phyloP scores from a whole-genome alignment of 1,140 invertebrate genomes.

The Homalodisca vitripennis region DNA sequence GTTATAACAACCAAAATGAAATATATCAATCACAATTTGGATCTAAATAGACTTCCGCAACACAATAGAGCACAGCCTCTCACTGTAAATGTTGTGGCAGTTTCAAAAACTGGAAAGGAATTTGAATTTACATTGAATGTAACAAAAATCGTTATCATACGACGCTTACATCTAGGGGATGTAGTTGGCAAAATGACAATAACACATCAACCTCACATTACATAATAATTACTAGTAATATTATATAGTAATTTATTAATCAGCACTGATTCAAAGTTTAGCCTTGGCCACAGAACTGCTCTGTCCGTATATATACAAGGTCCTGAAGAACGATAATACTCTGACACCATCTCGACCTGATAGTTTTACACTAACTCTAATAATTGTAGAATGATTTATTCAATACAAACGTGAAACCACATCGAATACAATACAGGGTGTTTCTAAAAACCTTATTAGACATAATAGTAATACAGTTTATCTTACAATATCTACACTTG shows the following conservation, averaged over 20 bases:
- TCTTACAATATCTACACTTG: constrained; percentile 23
- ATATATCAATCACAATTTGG: too few relatives aligned
- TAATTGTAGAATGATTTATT: constrained; percentile 18
- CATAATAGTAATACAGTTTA: constrained; percentile 21
- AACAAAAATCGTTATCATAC: not conserved
- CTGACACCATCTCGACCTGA: not conserved
- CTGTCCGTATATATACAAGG: not conserved
- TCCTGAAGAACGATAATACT: constrained; percentile 8
- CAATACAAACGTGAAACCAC: constrained; percentile 20
- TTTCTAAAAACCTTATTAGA: constrained; percentile 27
- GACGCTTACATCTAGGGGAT: not conserved
- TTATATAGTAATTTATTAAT: constrained; percentile 26
- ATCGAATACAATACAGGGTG: constrained; percentile 14
- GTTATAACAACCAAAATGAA: too few relatives aligned
- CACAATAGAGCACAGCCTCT: too few relatives aligned
- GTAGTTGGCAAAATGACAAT: constrained; percentile 25
- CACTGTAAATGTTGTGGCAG: constrained; percentile 6
- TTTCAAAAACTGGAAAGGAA: not conserved
- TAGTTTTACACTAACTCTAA: constrained; percentile 20
- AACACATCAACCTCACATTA: constrained; percentile 30
- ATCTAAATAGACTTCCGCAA: too few relatives aligned
- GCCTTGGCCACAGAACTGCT: constrained; percentile 8
- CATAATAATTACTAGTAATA: constrained; percentile 25
- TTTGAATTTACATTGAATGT: not conserved
- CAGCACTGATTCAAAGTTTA: constrained; percentile 26